These are phyloP conservation scores for Syrista parreyssii DNA, from an alignment of 2,888 invertebrate genomes.

Conservation along the genomic window DNA sequence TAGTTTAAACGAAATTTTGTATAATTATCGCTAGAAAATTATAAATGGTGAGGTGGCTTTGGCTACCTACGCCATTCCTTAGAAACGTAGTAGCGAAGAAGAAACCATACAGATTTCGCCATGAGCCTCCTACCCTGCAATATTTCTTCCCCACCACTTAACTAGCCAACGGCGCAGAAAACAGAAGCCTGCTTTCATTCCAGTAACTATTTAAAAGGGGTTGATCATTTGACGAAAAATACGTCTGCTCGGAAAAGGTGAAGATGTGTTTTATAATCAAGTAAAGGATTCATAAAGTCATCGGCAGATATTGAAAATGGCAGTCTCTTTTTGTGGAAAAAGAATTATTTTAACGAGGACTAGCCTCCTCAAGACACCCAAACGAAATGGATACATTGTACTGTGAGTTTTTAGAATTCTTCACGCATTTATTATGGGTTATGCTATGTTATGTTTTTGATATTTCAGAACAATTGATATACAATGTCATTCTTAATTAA, in stretches of 20 bases:
- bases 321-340: constrained; percentile 60
- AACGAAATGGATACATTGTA: constrained; percentile 76
- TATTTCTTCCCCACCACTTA: neutral
- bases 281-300: neutral
- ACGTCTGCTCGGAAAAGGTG: neutral
- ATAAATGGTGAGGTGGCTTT: neutral
- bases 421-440: neutral
- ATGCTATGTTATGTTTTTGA: constrained; percentile 31
- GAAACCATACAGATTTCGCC: neutral
- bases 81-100: neutral
- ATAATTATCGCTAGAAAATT: neutral
- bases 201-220: neutral
- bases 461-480: neutral
- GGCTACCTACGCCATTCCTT: neutral
- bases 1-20: too few relatives aligned
- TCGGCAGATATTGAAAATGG: constrained; percentile 45
- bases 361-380: constrained; percentile 50
- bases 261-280: constrained; percentile 4
- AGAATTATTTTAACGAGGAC: constrained; percentile 52
- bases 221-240: neutral
- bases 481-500: constrained; percentile 17
- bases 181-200: neutral
- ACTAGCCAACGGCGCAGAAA: neutral
- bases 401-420: constrained; percentile 70
- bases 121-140: neutral